Evolutionary conservation across 1,140 invertebrate genomes (phyloP), one percentile per base, ranked within the genome.

Genomic region (Galleria mellonella): DNA sequence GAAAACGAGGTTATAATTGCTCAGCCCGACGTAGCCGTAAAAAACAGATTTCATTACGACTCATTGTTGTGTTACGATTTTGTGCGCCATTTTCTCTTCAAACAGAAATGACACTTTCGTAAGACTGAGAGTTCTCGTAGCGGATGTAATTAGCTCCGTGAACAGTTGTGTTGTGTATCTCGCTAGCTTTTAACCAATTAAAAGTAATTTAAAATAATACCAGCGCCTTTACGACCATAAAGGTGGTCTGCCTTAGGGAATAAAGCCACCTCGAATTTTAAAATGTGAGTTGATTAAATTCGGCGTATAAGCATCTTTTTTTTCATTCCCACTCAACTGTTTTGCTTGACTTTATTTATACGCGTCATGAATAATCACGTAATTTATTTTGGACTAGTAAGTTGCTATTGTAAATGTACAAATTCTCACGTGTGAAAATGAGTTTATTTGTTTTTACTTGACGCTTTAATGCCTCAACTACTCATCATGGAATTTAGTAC

Each of bases 131-230:
- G 15, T 31, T 17, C n/a, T 32, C 31, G 68, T 64, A 58, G 55
- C 53, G 35, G 39, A 49, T 51, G 68, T 74, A 81, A 81, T 76
- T 75, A 78, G 74, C 62, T 63, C 58, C 42, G 50, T 64, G 64
- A 60, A 62, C 54, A 66, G 69, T 69, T 76, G 32, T 23, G 54
- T 72, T 71, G 63, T 74, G 65, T 76, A 77, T 75, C 72, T 72
- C 65, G 69, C 61, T 72, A 75, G 74, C 72, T 76, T 77, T 77
- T 69, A 71, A 62, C 63, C 76, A 83, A 83, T 81, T 83, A 83
- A 81, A 79, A 83, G 79, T 82, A 79, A 83, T 82, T 74, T 74
- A 57, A 72, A 83, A 78, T 83, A 83, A 79, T 79, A 82, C 67
- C 66, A 6, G 2, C 6, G 2, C 6, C 17, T 23, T 23, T 41